phyloP scores from a whole-genome alignment of 2,797 vertebrate species.

The Phataginus tricuspis region DNA sequence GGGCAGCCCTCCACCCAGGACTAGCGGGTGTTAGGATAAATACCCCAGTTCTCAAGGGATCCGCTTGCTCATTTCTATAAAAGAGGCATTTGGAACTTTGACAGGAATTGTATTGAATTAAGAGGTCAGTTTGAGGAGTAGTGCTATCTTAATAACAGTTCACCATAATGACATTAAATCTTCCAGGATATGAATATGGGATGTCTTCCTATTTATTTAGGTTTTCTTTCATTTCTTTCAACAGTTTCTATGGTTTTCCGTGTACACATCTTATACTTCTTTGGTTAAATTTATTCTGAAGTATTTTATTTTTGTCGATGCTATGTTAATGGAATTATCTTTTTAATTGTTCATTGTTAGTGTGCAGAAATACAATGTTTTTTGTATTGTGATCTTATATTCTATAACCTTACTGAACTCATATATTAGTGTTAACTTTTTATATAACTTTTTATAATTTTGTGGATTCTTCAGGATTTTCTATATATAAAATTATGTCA shows the following conservation, averaged over 20 bases:
- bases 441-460: background rate
- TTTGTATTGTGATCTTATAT: background rate
- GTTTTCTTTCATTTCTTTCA: no score
- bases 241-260: no score
- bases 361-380: background rate
- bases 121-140: no score
- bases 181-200: no score
- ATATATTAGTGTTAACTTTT: background rate
- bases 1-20: background rate
- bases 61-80: no score
- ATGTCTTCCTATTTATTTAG: no score
- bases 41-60: background rate
- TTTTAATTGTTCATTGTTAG: background rate
- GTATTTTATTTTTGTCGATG: background rate
- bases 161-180: no score
- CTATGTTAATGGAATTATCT: background rate
- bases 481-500: background rate
- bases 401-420: background rate
- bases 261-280: no score
- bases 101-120: no score
- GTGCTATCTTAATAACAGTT: no score
- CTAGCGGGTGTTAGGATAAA: background rate
- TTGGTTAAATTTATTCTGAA: background rate
- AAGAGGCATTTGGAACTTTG: no score
- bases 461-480: background rate